Evolutionary conservation across 2,888 invertebrate genomes (phyloP).

Genomic region (Rutpela maculata): DNA sequence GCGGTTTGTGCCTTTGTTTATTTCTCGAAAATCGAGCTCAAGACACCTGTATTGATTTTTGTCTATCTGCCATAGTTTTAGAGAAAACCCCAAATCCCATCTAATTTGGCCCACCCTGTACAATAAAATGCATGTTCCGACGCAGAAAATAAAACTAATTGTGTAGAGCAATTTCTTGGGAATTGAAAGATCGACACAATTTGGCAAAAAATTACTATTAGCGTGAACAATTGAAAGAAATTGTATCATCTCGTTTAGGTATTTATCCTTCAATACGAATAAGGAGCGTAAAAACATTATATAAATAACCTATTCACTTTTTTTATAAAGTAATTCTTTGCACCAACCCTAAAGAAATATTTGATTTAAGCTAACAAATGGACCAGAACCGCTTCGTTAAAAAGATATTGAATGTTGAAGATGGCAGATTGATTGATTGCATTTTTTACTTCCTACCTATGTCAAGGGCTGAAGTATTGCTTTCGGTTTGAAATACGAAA

Average conservation of each 20-base stretch:
- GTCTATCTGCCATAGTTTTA: too few species aligned
- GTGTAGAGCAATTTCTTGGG: neutral
- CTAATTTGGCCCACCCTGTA: too few species aligned
- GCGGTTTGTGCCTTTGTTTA: too few species aligned
- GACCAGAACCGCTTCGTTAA: slow-evolving; percentile 25
- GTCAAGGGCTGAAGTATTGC: slow-evolving; percentile 25
- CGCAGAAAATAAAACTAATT: too few species aligned
- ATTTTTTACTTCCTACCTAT: slow-evolving; percentile 33
- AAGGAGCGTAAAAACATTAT: neutral
- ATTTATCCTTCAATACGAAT: neutral
- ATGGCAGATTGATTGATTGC: slow-evolving; percentile 34
- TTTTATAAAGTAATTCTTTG: slow-evolving; percentile 15
- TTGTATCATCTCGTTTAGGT: neutral
- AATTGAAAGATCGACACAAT: neutral
- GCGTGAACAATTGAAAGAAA: neutral
- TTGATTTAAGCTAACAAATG: slow-evolving; percentile 26
- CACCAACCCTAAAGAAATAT: slow-evolving; percentile 23
- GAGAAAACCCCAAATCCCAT: too few species aligned
- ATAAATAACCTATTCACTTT: slow-evolving; percentile 2
- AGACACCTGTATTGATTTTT: too few species aligned
- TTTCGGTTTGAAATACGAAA: slow-evolving; percentile 16
- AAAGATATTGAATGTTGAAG: slow-evolving; percentile 32
- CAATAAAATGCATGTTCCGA: too few species aligned
- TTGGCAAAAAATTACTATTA: too few species aligned
- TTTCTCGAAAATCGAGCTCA: too few species aligned